Evolutionary conservation across 2,888 invertebrate species (phyloP), one percentile per base, ranked within the genome.

Genomic region (Drosophila ezoana): DNA sequence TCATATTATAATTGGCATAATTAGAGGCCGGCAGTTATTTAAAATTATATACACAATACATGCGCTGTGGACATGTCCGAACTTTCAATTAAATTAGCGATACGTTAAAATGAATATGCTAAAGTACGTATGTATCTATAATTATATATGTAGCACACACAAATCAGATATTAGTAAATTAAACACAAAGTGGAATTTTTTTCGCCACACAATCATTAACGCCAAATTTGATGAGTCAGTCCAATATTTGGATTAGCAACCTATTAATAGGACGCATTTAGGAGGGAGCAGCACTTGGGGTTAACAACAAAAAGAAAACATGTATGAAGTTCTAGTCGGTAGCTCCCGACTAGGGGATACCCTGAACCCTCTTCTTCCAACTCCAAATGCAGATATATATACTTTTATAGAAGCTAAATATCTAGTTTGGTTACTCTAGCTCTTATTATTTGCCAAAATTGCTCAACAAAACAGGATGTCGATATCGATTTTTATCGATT

Each of bases 1-100:
- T 20, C 28, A 23, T 28, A 28, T 18, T 51, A 33, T 66, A 77
- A 74, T 77, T 77, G 58, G 28, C 20, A 61, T 61, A 45, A 77
- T 72, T 61, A 51, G 49, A 35, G 28, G 37, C 16, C 9, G 37
- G 8, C 28, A 9, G 14, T 35, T 69, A 32, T 45, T 47, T 40
- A 11, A 38, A 45, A 16, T 45, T 40, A 18, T 14, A 23, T 5
- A 41, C 9, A 35, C 8, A 28, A 8, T 8, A 2, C 57, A 72
- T 51, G 20, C 33, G 44, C 41, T 56, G 28, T 33, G 11, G n/a
- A 5, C 47, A 44, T 43, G 28, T 4, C 3, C 23, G 38, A 52
- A 10, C 11, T 28, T 23, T 6, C 11, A 41, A 47, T 51, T 35
- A 37, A 64, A 51, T 37, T 35, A 14, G 43, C 20, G 18, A 4